Evolutionary conservation across 1,140 invertebrate species (phyloP).

Genomic region (Trichogramma pretiosum): DNA sequence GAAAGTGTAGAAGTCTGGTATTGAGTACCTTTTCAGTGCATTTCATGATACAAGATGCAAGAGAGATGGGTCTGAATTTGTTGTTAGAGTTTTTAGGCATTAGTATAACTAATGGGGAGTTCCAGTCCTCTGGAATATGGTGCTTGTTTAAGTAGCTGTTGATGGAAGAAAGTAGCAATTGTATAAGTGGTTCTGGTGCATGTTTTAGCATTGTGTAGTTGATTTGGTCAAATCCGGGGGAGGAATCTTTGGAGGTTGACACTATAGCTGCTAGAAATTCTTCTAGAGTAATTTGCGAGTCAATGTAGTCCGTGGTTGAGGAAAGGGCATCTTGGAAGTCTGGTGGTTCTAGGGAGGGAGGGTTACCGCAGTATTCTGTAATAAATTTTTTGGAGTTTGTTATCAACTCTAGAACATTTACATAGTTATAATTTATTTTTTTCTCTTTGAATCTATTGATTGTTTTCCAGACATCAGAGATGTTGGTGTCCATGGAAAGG

Average conservation of each 20-base stretch:
- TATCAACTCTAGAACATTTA: neutral
- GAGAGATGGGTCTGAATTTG: constrained; percentile 1
- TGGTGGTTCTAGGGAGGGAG: neutral
- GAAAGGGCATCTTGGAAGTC: neutral
- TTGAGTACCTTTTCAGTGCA: neutral
- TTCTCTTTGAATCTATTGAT: constrained; percentile 1
- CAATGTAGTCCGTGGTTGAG: neutral
- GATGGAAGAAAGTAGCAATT: neutral
- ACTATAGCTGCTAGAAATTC: neutral
- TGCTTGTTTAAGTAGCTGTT: neutral
- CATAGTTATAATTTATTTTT: neutral
- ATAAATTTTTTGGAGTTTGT: neutral
- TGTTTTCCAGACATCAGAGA: no score
- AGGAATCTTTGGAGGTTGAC: neutral
- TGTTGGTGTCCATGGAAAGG: neutral
- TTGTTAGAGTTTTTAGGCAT: neutral
- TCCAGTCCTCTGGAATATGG: neutral
- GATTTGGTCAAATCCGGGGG: neutral
- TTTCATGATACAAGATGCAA: neutral
- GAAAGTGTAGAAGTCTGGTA: neutral
- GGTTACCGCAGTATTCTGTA: neutral
- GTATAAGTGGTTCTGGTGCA: neutral
- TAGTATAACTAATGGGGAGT: neutral
- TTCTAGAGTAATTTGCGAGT: neutral
- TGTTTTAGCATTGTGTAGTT: neutral